phyloP scores from a whole-genome alignment of 1,140 invertebrate genomes.

The Drosophila pandora region DNA sequence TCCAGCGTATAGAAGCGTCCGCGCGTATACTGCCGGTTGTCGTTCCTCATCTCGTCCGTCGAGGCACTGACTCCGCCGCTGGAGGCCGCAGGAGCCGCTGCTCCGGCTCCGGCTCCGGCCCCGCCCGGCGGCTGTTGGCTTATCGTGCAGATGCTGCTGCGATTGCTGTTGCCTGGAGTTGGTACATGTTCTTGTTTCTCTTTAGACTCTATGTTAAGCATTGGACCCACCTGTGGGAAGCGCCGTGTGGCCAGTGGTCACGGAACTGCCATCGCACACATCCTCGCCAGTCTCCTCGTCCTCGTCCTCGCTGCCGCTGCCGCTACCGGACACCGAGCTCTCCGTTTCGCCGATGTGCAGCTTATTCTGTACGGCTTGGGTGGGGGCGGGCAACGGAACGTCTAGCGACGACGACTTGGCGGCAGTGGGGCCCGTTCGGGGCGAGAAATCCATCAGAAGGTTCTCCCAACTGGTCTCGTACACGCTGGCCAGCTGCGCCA shows the following conservation, averaged over 20 bases:
- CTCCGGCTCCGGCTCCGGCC: neutral
- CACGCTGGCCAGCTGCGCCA: constrained; percentile 73
- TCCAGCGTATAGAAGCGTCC: constrained; percentile 81
- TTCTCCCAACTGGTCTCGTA: constrained; percentile 83
- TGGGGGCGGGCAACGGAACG: neutral
- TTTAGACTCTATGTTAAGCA: neutral
- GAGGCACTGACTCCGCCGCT: constrained; percentile 3
- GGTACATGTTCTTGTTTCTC: neutral
- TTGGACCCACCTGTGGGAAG: constrained; percentile 4
- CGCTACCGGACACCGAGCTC: constrained; percentile 15
- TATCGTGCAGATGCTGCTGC: constrained; percentile 55
- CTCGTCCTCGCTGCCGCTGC: constrained; percentile 19
- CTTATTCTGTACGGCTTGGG: constrained; percentile 18
- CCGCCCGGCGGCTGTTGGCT: constrained; percentile 30
- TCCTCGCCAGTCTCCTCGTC: constrained; percentile 43
- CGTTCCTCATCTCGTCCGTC: constrained; percentile 41
- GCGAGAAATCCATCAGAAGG: constrained; percentile 69
- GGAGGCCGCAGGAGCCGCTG: neutral
- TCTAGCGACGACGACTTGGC: constrained; percentile 4
- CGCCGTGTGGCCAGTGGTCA: constrained; percentile 25
- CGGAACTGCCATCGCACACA: constrained; percentile 56
- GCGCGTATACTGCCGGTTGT: constrained; percentile 62
- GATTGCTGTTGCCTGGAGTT: constrained; percentile 35
- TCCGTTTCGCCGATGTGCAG: constrained; percentile 51
- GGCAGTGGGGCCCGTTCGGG: constrained; percentile 13